Evolutionary conservation across 2,797 vertebrate species (phyloP).

Genomic region (Chrysocyon brachyurus): DNA sequence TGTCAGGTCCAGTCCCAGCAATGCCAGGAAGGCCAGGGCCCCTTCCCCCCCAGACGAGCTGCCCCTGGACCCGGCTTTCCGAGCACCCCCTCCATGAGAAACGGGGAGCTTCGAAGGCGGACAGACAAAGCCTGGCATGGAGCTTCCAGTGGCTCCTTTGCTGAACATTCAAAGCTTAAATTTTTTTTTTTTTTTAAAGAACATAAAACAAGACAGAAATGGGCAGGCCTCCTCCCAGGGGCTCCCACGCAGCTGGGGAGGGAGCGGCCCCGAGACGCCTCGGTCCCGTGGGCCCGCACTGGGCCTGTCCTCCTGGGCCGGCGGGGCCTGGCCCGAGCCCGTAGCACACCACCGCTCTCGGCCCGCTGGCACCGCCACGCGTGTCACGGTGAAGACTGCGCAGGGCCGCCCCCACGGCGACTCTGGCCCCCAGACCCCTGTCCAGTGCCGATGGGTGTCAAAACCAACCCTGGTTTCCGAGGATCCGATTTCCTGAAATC

Average conservation of each 20-base stretch:
- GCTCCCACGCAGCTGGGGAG: background rate
- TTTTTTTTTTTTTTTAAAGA: too few relatives aligned
- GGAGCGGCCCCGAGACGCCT: background rate
- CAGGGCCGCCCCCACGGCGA: background rate
- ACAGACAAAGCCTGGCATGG: background rate
- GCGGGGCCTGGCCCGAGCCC: background rate
- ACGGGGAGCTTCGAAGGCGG: background rate
- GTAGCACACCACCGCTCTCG: too few relatives aligned
- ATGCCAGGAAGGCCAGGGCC: background rate
- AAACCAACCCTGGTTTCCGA: background rate
- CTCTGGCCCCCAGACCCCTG: background rate
- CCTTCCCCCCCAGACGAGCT: too few relatives aligned
- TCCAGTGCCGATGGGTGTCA: too few relatives aligned
- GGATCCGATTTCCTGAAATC: background rate
- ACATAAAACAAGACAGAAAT: background rate
- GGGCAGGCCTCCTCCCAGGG: background rate
- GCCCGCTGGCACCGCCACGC: too few relatives aligned
- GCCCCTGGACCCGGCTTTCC: background rate
- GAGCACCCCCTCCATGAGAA: too few relatives aligned
- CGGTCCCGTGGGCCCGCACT: too few relatives aligned
- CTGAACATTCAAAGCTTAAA: background rate
- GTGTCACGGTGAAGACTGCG: too few relatives aligned
- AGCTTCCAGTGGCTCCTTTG: background rate
- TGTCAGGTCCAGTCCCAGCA: background rate
- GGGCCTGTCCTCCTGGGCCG: too few relatives aligned